Conservation (phyloP, 2,888 invertebrate genomes). For the Dolichomitus sp. region DNA sequence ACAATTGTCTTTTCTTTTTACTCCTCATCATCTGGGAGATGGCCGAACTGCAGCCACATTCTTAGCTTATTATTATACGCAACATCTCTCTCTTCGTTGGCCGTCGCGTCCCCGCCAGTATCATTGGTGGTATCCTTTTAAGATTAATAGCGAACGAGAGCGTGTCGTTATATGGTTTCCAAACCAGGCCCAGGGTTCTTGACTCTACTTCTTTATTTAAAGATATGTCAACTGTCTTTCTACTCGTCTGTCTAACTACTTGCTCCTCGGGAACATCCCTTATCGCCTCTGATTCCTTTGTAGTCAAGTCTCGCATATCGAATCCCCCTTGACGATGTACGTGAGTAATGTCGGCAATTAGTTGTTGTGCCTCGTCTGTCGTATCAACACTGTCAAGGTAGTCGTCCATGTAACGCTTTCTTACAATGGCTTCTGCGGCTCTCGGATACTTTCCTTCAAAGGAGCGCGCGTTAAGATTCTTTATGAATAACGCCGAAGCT, state of each 20-base stretch:
- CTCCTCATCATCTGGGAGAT: too few relatives aligned
- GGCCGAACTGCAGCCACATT: too few relatives aligned
- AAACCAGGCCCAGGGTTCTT: neutral
- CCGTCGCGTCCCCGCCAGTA: slow-evolving; percentile 41
- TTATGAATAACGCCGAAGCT: slow-evolving; percentile 52
- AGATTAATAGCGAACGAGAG: neutral
- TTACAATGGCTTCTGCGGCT: slow-evolving; percentile 53
- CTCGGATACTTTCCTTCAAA: slow-evolving; percentile 33
- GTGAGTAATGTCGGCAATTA: slow-evolving; percentile 62
- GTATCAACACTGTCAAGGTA: slow-evolving; percentile 73
- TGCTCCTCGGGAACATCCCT: neutral
- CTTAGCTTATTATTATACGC: slow-evolving; percentile 65
- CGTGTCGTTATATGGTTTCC: neutral
- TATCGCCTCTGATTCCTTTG: slow-evolving; percentile 52
- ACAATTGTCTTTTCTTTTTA: too few relatives aligned
- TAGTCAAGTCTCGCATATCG: slow-evolving; percentile 68
- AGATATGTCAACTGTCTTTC: neutral
- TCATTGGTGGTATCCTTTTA: neutral
- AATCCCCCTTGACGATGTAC: slow-evolving; percentile 67
- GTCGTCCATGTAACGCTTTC: slow-evolving; percentile 75
- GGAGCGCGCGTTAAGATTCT: slow-evolving; percentile 62
- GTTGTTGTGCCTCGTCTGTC: slow-evolving; percentile 60
- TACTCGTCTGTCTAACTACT: too few relatives aligned
- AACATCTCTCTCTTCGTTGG: slow-evolving; percentile 70
- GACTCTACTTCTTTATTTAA: neutral